Base-by-base conservation (phyloP, 2,888 invertebrate genomes). In the Oegoconia quadripuncta region DNA sequence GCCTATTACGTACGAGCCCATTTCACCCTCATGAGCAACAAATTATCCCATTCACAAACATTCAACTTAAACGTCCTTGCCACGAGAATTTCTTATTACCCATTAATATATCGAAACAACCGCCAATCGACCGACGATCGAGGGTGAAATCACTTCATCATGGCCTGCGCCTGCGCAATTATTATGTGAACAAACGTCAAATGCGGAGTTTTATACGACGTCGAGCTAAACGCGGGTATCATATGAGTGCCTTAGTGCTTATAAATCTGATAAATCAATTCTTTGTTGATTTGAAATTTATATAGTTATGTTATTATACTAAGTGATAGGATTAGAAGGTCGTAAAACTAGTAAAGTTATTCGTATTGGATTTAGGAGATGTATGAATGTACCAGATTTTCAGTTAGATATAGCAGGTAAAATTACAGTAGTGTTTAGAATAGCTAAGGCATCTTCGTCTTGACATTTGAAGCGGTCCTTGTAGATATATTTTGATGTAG, bases 71-170 rank as follows among this genome's bases (percentile, higher is more conserved):
- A 66, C 55, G 59, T 49, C 50, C 55, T 44, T 63, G 49, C 54
- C 54, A 48, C 50, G 48, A 51, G 55, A 51, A 54, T 53, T 50
- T 57, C 44, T 39, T 64, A 67, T 63, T 64, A 52, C 48, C 64
- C 60, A 62, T 59, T 70, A 71, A 73, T 69, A 70, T 52, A 55
- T 65, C 56, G 49, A 49, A 58, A 59, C 55, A 63, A 55, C 58
- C 56, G 42, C 56, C 59, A 60, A 65, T 66, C 61, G 50, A 45
- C 37, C 50, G 44, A 49, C 55, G 55, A 66, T 70, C 58, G 53
- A 58, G 63, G 58, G 59, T 55, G 49, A 58, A 72, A 76, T 73
- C 67, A 68, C 74, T 75, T 75, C 61, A 76, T 76, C 63, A 57
- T 57, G 47, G 34, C 51, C 40, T 40, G 52, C 41, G 53, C 51